Evolutionary conservation across 2,113 vertebrate genomes (phyloP).

Genomic region (Neotoma lepida): DNA sequence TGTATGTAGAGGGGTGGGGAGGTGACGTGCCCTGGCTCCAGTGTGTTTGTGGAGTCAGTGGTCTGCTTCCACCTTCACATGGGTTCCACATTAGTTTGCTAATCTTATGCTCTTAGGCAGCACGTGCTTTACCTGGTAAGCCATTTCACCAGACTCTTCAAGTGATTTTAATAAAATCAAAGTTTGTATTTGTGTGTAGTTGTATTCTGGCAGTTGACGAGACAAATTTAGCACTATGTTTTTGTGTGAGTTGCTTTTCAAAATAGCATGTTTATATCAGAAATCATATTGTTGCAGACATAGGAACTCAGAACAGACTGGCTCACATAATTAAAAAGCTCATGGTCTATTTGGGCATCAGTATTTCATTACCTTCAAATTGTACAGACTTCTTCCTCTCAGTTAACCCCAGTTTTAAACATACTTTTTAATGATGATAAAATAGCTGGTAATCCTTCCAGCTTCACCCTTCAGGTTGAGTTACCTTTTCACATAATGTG

Average conservation of each 20-base stretch:
- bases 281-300: neutral
- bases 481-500: neutral
- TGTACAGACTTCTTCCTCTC: neutral
- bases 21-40: neutral
- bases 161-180: conserved; percentile 82
- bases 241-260: conserved; percentile 39
- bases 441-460: neutral
- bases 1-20: no score
- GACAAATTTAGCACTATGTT: conserved; percentile 8
- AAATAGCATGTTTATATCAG: neutral
- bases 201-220: neutral
- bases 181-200: conserved; percentile 25
- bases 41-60: neutral
- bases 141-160: neutral
- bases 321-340: neutral
- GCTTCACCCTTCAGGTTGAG: neutral
- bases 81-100: neutral
- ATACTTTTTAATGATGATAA: neutral
- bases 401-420: neutral
- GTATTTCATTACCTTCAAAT: neutral
- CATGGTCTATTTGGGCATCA: neutral
- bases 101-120: neutral
- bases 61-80: neutral
- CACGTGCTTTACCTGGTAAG: neutral
- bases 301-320: neutral